Evolutionary conservation across 1,140 invertebrate species (phyloP), one percentile per base, ranked within the genome.

Genomic region (Argopecten irradians): DNA sequence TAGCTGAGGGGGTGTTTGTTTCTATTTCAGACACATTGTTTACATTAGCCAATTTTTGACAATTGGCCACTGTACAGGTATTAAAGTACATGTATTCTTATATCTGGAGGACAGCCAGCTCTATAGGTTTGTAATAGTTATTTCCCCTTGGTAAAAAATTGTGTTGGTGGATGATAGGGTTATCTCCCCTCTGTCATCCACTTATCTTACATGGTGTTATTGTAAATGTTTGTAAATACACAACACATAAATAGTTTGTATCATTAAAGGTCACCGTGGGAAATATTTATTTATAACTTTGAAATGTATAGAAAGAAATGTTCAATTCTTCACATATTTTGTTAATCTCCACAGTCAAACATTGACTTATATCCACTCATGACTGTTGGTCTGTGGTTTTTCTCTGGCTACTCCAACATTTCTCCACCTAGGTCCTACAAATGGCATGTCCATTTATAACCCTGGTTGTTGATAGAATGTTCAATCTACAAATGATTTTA

Each of bases 51-150:
- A 71, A 71, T 71, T 28, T 71, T 71, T 71, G 55, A 71, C 55
- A 71, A 71, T 71, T 71, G 55, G 55, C 55, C 55, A 5, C 55
- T 71, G 55, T 71, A n/a, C 55, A 71, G 55, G 55, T 71, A 71
- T 71, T 5, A 71, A 71, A 71, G 55, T 71, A 71, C 55, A 71
- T 71, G 19, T 19, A 16, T 71, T 28, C 55, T 71, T 1, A 5
- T 5, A 11, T 28, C 55, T 71, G 55, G 55, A 71, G 55, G 19
- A 71, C 8, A 71, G 55, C 55, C 55, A 71, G 55, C 55, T n/a
- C 28, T n/a, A n/a, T n/a, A 71, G 43, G 3, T 71, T 71, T 22
- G n/a, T 28, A 71, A 71, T 71, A 71, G n/a, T n/a, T n/a, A n/a
- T n/a, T n/a, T n/a, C n/a, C n/a, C n/a, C n/a, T n/a, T n/a, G n/a